These are phyloP conservation scores for Ceratitis capitata DNA, from an alignment of 1,140 invertebrate genomes.

Conservation along the genomic window DNA sequence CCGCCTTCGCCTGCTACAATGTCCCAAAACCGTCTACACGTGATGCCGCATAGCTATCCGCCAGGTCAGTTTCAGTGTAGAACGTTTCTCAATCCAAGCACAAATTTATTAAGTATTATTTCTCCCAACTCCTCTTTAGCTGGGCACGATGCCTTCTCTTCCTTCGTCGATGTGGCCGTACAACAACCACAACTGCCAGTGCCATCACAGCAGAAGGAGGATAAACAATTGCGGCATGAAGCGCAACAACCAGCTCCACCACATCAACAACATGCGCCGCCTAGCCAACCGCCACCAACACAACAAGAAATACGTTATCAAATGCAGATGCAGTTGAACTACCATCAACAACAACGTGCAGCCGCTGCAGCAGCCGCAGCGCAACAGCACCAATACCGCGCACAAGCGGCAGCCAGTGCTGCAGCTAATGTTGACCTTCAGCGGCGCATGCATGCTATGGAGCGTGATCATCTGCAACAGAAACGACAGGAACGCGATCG, in stretches of 20 bases:
- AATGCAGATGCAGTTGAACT: conserved; percentile 44
- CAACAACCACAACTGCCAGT: conserved; percentile 85
- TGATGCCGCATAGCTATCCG: conserved; percentile 67
- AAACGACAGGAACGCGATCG: conserved; percentile 52
- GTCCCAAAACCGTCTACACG: conserved; percentile 57
- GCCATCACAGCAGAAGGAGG: conserved; percentile 68
- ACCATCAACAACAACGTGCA: conserved; percentile 48
- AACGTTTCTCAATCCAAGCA: not conserved
- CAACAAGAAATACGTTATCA: conserved; percentile 59
- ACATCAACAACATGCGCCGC: conserved; percentile 42
- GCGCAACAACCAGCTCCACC: conserved; percentile 39
- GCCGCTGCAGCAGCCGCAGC: conserved; percentile 47
- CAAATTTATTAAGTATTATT: not conserved
- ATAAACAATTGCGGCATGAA: conserved; percentile 49
- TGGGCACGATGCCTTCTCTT: conserved; percentile 85
- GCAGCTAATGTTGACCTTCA: conserved; percentile 53
- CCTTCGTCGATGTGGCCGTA: conserved; percentile 86
- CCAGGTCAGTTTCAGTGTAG: conserved; percentile 59
- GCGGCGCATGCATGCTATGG: conserved; percentile 51
- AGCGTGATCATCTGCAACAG: conserved; percentile 50
- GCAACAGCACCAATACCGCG: conserved; percentile 57
- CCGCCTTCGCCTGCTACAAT: conserved; percentile 64
- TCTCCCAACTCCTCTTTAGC: conserved; percentile 52
- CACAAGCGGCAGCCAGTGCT: conserved; percentile 49
- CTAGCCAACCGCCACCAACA: conserved; percentile 39